Percentiles rank a stretch among this genome's conserved stretches.
phyloP scores from a whole-genome alignment of 2,888 invertebrate species.

The Sinohyriopsis cumingii region DNA sequence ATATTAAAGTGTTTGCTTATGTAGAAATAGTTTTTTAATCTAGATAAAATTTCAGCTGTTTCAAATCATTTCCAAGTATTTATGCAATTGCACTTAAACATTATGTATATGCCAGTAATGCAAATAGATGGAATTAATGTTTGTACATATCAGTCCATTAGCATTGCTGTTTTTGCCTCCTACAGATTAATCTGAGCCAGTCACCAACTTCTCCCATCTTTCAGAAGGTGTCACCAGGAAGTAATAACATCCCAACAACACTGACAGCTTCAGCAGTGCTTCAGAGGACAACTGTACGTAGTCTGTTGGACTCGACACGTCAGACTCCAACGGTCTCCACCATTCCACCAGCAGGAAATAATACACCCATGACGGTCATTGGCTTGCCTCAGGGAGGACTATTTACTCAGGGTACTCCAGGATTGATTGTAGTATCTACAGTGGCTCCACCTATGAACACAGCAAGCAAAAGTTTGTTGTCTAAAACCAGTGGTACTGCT shows the following conservation, averaged over 20 bases:
- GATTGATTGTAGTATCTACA: conserved; percentile 11
- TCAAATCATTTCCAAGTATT: no score
- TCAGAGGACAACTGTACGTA: conserved; percentile 44
- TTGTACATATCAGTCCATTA: neutral
- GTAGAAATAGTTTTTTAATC: no score
- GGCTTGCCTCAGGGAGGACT: conserved; percentile 1
- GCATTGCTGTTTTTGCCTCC: conserved; percentile 1
- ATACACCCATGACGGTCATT: conserved; percentile 3
- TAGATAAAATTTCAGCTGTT: no score
- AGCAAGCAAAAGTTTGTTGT: no score
- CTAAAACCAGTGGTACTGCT: conserved; percentile 1
- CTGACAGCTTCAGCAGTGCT: conserved; percentile 11
- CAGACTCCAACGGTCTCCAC: conserved; percentile 28
- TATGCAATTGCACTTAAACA: no score
- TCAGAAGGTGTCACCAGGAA: neutral
- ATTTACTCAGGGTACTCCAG: no score
- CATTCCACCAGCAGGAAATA: conserved; percentile 2
- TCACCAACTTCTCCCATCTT: neutral
- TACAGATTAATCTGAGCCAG: neutral
- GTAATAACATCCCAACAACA: conserved; percentile 1
- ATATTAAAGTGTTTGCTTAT: no score
- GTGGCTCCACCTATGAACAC: conserved; percentile 1
- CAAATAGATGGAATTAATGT: no score
- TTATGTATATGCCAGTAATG: no score
- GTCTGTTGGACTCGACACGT: conserved; percentile 39